Conservation (phyloP, 2,888 invertebrate genomes). For the Tanypteryx hageni region DNA sequence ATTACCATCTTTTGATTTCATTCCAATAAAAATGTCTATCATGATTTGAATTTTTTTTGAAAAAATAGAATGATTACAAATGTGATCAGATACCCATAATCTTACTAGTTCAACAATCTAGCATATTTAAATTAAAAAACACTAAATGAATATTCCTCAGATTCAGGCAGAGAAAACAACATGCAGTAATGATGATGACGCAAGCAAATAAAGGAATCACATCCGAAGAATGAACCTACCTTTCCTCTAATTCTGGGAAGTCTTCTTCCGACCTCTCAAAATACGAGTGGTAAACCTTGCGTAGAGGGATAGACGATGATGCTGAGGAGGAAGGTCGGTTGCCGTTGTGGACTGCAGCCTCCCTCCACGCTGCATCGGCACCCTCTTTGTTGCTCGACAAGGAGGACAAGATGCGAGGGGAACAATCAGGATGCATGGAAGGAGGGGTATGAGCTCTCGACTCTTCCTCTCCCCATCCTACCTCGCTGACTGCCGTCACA, state of each 20-base stretch:
- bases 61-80: no score
- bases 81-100: no score
- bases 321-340: conserved; percentile 47
- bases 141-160: no score
- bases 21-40: no score
- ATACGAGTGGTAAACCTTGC: conserved; percentile 83
- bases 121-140: no score
- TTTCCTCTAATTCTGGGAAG: conserved; percentile 81
- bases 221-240: conserved; percentile 74
- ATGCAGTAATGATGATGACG: no score
- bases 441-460: conserved; percentile 46
- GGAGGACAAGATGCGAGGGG: conserved; percentile 7
- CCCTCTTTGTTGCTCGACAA: background rate
- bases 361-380: conserved; percentile 64
- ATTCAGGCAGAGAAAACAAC: no score
- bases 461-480: conserved; percentile 36
- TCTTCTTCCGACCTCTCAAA: conserved; percentile 82
- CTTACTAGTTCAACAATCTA: no score
- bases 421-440: conserved; percentile 29
- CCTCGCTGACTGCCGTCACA: background rate
- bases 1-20: no score
- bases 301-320: conserved; percentile 44
- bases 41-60: no score
- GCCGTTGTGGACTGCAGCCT: conserved; percentile 1
- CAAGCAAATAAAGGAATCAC: no score